Conservation (phyloP, 1,140 invertebrate species). For the Thrips palmi region DNA sequence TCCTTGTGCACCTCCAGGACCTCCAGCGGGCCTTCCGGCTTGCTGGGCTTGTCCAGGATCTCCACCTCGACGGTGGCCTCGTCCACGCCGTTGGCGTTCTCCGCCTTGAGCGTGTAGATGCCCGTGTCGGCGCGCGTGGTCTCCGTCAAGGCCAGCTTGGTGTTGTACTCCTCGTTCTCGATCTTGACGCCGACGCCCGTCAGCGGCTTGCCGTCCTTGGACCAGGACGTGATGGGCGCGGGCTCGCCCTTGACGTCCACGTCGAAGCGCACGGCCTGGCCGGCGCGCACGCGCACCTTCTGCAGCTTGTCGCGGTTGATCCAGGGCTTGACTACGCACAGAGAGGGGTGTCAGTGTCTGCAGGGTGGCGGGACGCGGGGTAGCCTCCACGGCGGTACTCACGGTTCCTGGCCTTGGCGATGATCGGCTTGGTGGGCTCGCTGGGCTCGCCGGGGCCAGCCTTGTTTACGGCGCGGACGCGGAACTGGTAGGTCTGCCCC, state of each 20-base stretch:
- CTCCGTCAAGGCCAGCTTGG: slow-evolving; percentile 64
- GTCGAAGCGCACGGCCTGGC: slow-evolving; percentile 78
- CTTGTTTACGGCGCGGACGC: slow-evolving; percentile 84
- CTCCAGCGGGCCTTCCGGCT: slow-evolving; percentile 86
- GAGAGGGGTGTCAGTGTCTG: slow-evolving; percentile 3
- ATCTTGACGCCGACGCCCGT: slow-evolving; percentile 44
- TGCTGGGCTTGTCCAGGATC: slow-evolving; percentile 84
- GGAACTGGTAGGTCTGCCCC: slow-evolving; percentile 84
- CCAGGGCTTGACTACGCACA: slow-evolving; percentile 56
- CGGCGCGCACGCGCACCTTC: slow-evolving; percentile 73
- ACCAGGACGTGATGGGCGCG: slow-evolving; percentile 82
- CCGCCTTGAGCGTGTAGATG: slow-evolving; percentile 76
- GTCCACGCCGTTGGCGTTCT: slow-evolving; percentile 83
- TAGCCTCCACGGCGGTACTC: slow-evolving; percentile 24
- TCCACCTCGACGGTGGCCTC: slow-evolving; percentile 87
- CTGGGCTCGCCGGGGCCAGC: slow-evolving; percentile 81
- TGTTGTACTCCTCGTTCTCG: slow-evolving; percentile 86
- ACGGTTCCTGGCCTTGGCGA: slow-evolving; percentile 79
- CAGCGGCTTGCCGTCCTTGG: slow-evolving; percentile 46
- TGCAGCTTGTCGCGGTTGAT: slow-evolving; percentile 86
- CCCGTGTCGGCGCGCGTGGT: slow-evolving; percentile 70
- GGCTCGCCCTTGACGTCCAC: slow-evolving; percentile 92
- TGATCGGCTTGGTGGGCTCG: slow-evolving; percentile 69
- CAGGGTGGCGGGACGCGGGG: neutral
- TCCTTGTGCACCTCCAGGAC: slow-evolving; percentile 87